These are phyloP conservation scores for Dipodomys spectabilis DNA, from an alignment of 2,113 vertebrate species.

Conservation along the genomic window DNA sequence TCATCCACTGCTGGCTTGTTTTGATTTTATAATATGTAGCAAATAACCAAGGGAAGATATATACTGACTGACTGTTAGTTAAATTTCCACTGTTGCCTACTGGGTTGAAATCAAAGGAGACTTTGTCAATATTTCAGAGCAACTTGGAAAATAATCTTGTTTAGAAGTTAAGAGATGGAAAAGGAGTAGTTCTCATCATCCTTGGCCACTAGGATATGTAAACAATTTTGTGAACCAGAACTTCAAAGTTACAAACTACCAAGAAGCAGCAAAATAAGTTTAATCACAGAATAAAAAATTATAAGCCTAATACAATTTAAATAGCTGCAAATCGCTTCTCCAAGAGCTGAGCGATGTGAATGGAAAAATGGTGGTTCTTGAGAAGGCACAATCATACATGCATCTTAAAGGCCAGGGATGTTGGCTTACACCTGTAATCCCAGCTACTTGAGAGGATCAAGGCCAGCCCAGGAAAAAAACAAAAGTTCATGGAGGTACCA, in stretches of 20 bases:
- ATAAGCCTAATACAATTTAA: not conserved
- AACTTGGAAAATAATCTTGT: conserved; percentile 17
- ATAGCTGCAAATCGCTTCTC: conserved; percentile 6
- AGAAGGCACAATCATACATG: not conserved
- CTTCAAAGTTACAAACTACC: not conserved
- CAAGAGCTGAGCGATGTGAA: not conserved
- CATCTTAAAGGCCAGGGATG: too few relatives aligned
- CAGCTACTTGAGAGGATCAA: too few relatives aligned
- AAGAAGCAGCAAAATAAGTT: conserved; percentile 22
- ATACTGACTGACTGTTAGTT: accelerated
- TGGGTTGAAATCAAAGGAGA: not conserved
- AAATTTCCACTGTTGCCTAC: not conserved
- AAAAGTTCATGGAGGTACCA: too few relatives aligned
- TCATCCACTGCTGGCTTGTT: not conserved
- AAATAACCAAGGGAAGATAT: not conserved
- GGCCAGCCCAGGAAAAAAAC: too few relatives aligned
- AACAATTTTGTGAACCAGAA: conserved; percentile 33
- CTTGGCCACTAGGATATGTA: not conserved
- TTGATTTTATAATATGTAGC: not conserved
- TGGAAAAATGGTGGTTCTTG: not conserved
- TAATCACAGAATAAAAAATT: conserved; percentile 5
- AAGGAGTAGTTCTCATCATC: not conserved
- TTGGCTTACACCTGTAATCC: too few relatives aligned
- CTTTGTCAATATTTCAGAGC: not conserved
- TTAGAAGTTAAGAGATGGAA: not conserved